Percentiles rank a stretch among this genome's conserved stretches.
phyloP scores from a whole-genome alignment of 92 coral and sea anemone genomes.

The Ricordea florida region DNA sequence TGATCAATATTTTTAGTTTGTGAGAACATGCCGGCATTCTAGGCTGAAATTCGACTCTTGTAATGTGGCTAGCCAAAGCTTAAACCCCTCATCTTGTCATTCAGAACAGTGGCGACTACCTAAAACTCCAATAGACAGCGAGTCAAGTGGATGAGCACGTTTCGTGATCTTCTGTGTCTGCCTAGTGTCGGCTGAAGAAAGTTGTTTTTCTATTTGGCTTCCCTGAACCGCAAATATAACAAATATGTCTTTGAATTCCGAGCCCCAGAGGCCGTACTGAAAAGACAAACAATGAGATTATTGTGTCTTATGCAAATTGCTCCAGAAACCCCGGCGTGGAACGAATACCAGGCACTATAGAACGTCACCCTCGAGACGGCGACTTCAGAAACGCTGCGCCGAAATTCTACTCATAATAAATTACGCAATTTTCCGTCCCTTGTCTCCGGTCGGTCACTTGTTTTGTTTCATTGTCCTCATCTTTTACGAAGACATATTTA shows the following conservation, averaged over 20 bases:
- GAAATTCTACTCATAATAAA: too few relatives aligned
- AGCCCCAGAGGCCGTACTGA: constrained; percentile 44
- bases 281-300: constrained; percentile 43
- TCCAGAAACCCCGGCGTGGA: constrained; percentile 20
- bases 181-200: constrained; percentile 36
- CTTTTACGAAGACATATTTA: not conserved
- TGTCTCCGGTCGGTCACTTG: constrained; percentile 3
- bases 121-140: not conserved
- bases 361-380: constrained; percentile 16
- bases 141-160: constrained; percentile 1
- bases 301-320: constrained; percentile 61
- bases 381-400: too few relatives aligned
- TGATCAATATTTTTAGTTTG: not conserved
- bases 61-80: not conserved
- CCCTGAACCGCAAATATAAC: constrained; percentile 72
- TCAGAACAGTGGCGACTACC: not conserved
- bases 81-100: not conserved
- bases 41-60: not conserved
- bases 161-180: constrained; percentile 68
- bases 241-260: constrained; percentile 59
- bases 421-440: not conserved
- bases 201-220: constrained; percentile 63
- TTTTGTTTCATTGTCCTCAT: not conserved
- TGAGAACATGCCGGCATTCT: not conserved
- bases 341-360: not conserved